Conservation (phyloP, 2,113 vertebrate genomes). For the Origma solitaria region DNA sequence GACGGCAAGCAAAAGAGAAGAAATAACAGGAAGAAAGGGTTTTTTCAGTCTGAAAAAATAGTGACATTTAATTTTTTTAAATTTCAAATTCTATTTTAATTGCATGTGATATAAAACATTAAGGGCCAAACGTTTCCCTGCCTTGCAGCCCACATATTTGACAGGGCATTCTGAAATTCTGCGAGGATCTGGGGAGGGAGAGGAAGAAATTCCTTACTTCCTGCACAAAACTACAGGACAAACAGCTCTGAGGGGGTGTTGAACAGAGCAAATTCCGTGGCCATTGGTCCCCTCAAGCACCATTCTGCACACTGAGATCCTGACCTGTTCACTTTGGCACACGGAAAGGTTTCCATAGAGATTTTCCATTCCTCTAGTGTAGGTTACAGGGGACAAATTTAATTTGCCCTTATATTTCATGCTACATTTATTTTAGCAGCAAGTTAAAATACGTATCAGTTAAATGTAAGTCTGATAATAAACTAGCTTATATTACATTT, state of each 20-base stretch:
- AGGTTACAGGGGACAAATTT: background rate
- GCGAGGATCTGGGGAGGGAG: background rate
- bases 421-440: slow-evolving; percentile 16
- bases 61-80: background rate
- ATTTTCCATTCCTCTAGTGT: background rate
- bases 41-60: background rate
- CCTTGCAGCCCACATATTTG: background rate
- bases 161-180: background rate
- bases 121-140: background rate
- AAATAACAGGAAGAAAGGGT: background rate
- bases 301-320: background rate
- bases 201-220: background rate
- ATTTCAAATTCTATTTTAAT: background rate
- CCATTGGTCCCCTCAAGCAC: background rate
- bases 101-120: background rate
- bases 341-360: background rate
- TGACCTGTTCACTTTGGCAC: background rate
- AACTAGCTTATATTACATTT: background rate
- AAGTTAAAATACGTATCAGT: background rate
- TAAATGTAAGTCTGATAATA: slow-evolving; percentile 2
- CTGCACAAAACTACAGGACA: background rate
- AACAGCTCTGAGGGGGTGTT: background rate
- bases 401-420: slow-evolving; percentile 10
- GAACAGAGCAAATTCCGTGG: background rate
- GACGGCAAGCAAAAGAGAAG: background rate